Base-by-base conservation (phyloP, 1,140 invertebrate genomes). In the Meteorus sp. region DNA sequence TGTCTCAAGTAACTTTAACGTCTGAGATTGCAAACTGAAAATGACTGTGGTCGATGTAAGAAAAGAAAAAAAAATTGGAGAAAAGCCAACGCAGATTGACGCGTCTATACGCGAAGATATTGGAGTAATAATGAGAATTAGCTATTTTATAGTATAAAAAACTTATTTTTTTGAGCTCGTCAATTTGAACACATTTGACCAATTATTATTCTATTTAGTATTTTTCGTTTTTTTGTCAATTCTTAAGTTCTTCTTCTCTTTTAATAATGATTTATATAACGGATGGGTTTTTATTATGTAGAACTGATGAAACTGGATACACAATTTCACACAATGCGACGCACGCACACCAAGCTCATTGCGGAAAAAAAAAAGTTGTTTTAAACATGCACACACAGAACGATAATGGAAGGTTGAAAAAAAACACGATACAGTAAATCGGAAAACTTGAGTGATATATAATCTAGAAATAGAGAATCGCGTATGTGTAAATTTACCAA, bases 371-470 rank as follows among this genome's bases (percentile, higher is more conserved):
- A 59, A 56, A 61, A n/a, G n/a, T n/a, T n/a, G n/a, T 65, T 54
- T 25, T 51, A 57, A 57, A 39, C 57, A 50, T 48, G 54, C 56
- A 61, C 54, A 65, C 55, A 8, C 31, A 62, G 43, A 56, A 22
- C 60, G 29, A 19, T 57, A 44, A 54, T 52, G 62, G 53, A 53
- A 62, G 63, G 62, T 20, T 27, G 64, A 59, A 61, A 61, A 59
- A 53, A 27, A 61, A 66, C 67, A 67, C 62, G 56, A 72, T 72
- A 74, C 66, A 71, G 62, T 74, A 74, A 74, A 69, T 73, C 67
- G 73, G 75, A 64, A 64, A 69, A 66, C 73, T 66, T 74, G 74
- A 75, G 73, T 76, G 73, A 75, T 75, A 74, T 76, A 71, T 74
- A 68, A 75, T 74, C 71, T 76, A 76, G 72, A 71, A 52, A 69